Evolutionary conservation across 2,888 invertebrate species (phyloP), one percentile per base, ranked within the genome.

Genomic region (Sesia bembeciformis): DNA sequence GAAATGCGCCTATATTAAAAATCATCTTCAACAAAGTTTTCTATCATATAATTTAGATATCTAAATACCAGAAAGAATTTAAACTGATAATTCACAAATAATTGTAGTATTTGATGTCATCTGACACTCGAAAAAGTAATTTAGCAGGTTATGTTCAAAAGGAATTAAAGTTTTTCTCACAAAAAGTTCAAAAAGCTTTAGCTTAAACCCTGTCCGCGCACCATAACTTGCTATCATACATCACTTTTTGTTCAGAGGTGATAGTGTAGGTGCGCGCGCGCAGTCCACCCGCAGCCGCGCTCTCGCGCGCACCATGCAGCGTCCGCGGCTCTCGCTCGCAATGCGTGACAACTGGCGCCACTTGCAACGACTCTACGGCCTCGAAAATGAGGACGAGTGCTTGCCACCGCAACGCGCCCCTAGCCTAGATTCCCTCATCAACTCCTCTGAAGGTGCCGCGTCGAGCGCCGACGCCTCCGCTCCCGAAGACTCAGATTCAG

Each of bases 361-460:
- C 57, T 76, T 90, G 59, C 90, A 90, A 67, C 82, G 84, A 60
- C 78, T 88, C 4, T 90, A 90, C 76, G 89, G 90, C 59, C 77
- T 90, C 61, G 89, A 90, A 58, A 71, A 81, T 61, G 84, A 86
- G 55, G 65, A 70, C 54, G 79, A 80, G 40, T 82, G 83, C 54
- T 76, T 64, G 63, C 54, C 75, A 40, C 81, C 82, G 56, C 83
- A 81, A 39, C 76, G 90, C 54, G 90, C 92, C 3, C 91, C 92
- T 52, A 93, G 93, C 3, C 76, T 94, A 53, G 94, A 94, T 72
- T 93, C 93, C 60, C 85, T 94, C 40, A 93, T 93, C 57, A 93
- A 93, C 78, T 92, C 93, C 4, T 93, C 93, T 0, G 93, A 93
- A 65, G 91, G 90, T 51, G 93, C 92, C 58, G 91, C 90, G 55